These are phyloP conservation scores for Lomographa bimaculata DNA, from an alignment of 2,888 invertebrate genomes.

Conservation along the genomic window DNA sequence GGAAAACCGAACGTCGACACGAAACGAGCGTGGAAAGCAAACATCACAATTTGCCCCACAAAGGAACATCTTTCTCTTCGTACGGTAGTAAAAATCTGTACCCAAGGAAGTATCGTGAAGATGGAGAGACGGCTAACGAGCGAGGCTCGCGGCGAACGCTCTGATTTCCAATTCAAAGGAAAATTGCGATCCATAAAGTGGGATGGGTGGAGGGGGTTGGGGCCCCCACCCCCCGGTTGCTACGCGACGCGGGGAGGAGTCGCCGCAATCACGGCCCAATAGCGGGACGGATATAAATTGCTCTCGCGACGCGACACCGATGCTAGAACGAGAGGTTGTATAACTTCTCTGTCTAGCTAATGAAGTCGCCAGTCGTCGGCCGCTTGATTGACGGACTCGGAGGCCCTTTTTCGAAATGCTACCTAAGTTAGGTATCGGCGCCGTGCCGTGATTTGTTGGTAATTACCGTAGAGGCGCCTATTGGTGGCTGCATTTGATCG, in stretches of 20 bases:
- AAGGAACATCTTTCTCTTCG: conserved; percentile 67
- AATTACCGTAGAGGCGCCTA: conserved; percentile 48
- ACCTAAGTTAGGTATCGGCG: conserved; percentile 66
- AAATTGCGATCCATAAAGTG: conserved; percentile 83
- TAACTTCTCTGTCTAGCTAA: conserved; percentile 65
- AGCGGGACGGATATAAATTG: conserved; percentile 84
- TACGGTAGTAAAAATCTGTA: conserved; percentile 75
- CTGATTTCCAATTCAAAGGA: conserved; percentile 85
- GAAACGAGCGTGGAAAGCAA: conserved; percentile 42
- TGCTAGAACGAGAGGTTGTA: conserved; percentile 58
- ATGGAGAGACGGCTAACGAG: conserved; percentile 77
- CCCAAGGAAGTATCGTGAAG: conserved; percentile 66
- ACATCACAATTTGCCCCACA: conserved; percentile 61
- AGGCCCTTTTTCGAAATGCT: conserved; percentile 72
- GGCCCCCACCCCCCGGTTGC: conserved; percentile 78
- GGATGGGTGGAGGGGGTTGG: conserved; percentile 51
- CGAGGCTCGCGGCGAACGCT: conserved; percentile 70
- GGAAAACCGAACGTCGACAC: conserved; percentile 23
- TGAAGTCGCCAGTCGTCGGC: conserved; percentile 75
- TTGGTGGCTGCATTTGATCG: conserved; percentile 41
- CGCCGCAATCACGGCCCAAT: conserved; percentile 84
- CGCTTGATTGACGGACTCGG: conserved; percentile 77
- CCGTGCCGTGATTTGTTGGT: conserved; percentile 70
- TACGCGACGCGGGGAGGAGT: conserved; percentile 86
- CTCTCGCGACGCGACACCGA: conserved; percentile 76